phyloP scores from a whole-genome alignment of 2,888 invertebrate genomes.

The Ypsolopha scabrella region DNA sequence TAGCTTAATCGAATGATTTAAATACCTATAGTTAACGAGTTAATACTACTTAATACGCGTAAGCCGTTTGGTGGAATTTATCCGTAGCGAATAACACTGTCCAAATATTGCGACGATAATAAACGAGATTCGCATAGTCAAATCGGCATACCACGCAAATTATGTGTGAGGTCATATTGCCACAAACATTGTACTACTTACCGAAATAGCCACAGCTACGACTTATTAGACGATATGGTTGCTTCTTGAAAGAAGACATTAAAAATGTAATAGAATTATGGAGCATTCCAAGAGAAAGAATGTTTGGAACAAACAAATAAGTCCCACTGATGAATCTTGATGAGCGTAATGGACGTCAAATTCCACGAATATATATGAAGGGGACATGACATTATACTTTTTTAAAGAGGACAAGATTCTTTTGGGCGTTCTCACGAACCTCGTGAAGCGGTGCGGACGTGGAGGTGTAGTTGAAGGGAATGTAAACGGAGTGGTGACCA shows the following conservation, averaged over 20 bases:
- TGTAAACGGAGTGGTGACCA: conserved; percentile 22
- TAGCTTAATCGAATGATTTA: background rate
- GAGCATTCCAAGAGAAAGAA: background rate
- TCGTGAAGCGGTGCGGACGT: conserved; percentile 6
- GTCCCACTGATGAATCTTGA: conserved; percentile 34
- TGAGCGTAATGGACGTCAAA: conserved; percentile 38
- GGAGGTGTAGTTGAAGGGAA: conserved; percentile 29
- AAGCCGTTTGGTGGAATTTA: background rate
- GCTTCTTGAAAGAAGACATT: background rate
- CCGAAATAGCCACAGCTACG: background rate
- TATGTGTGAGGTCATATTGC: conserved; percentile 3
- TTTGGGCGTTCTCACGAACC: conserved; percentile 24
- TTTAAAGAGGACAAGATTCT: conserved; percentile 26
- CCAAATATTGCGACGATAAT: conserved; percentile 33
- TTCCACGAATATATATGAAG: conserved; percentile 33
- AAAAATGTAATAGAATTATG: background rate
- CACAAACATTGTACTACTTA: background rate
- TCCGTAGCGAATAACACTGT: conserved; percentile 18
- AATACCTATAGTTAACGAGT: background rate
- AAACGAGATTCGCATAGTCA: conserved; percentile 30
- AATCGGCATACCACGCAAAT: conserved; percentile 28
- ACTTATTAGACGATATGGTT: background rate
- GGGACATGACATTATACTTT: conserved; percentile 26
- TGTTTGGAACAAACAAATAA: conserved; percentile 17
- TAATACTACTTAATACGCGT: too few relatives aligned